Base-by-base conservation (phyloP, 1,140 invertebrate species). In the Lordiphosa clarofinis region DNA sequence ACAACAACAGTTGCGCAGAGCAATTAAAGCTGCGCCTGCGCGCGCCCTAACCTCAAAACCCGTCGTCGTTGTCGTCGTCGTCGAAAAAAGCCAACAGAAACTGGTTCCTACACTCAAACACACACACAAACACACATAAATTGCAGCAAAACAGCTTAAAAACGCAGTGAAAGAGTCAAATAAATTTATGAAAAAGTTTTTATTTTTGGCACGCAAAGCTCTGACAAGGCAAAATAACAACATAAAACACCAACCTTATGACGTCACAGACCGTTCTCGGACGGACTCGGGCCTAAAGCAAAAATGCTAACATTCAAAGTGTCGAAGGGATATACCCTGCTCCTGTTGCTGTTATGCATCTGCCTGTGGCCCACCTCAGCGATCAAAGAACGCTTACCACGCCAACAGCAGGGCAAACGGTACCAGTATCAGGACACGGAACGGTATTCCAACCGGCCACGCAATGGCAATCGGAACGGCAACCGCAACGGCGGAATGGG, bases 21-120 rank as follows among this genome's bases (percentile, higher is more conserved):
- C 63, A 56, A 65, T 79, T 79, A 52, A 67, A 69, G 78, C 67
- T 84, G 79, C 73, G 79, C 79, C 79, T 78, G 78, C 79, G 78
- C 76, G 58, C 48, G 39, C 43, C 61, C 70, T 86, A 86, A 84
- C 78, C 78, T 86, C 81, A 73, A 79, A 75, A 46, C 7, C 24
- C 19, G 43, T 33, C 15, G 43, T 46, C 43, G 11, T 44, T 12
- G 43, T 33, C 10, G 43, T 46, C 43, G 11, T 44, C 19, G 43
- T 33, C 15, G 43, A 65, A 57, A 52, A 61, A 67, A 48, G 37
- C 4, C 19, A 55, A 12, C 24, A 54, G 68, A 82, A 82, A 82
- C 76, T 82, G 76, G 76, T 82, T 82, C 76, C 76, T 71, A 68
- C 53, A 55, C 58, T 66, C 38, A 74, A 42, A 44, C 15, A 42